Conservation (phyloP, 2,113 vertebrate species). For the Rhinopithecus roxellana region DNA sequence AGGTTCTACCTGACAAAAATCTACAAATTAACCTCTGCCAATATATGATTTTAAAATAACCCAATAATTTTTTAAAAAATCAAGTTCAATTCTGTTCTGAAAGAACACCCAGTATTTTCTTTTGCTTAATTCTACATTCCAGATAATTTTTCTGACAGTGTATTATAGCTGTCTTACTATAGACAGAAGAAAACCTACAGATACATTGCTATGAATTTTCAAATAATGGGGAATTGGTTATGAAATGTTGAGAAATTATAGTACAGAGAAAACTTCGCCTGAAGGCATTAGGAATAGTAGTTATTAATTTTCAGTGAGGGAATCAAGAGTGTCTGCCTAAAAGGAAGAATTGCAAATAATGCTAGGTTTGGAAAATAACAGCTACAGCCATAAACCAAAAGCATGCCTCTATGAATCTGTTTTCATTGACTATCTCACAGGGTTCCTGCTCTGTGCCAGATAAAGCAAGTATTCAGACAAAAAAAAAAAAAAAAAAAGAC, state of each 20-base stretch:
- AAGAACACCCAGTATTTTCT: not conserved
- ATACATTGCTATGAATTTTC: slow-evolving; percentile 61
- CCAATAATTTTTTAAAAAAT: not conserved
- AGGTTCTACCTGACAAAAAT: not conserved
- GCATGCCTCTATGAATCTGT: slow-evolving; percentile 16
- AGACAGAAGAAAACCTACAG: slow-evolving; percentile 63
- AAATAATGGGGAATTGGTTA: slow-evolving; percentile 61
- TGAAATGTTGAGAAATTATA: slow-evolving; percentile 72
- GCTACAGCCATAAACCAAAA: slow-evolving; percentile 44
- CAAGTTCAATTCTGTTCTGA: not conserved
- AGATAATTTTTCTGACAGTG: slow-evolving; percentile 39
- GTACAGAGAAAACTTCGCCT: slow-evolving; percentile 56
- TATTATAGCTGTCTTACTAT: slow-evolving; percentile 34
- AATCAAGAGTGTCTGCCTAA: slow-evolving; percentile 67
- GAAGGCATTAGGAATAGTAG: slow-evolving; percentile 61
- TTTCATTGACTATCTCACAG: slow-evolving; percentile 12
- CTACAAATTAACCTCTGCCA: slow-evolving; percentile 39
- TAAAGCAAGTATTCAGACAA: not conserved
- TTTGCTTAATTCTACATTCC: slow-evolving; percentile 34
- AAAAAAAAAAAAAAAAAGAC: not conserved
- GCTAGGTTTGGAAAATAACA: slow-evolving; percentile 46
- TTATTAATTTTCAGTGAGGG: slow-evolving; percentile 73
- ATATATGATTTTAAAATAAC: not conserved
- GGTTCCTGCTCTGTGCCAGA: not conserved
- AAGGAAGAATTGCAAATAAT: slow-evolving; percentile 66